Conservation (phyloP, 2,888 invertebrate species). For the Phyllotreta cruciferae region DNA sequence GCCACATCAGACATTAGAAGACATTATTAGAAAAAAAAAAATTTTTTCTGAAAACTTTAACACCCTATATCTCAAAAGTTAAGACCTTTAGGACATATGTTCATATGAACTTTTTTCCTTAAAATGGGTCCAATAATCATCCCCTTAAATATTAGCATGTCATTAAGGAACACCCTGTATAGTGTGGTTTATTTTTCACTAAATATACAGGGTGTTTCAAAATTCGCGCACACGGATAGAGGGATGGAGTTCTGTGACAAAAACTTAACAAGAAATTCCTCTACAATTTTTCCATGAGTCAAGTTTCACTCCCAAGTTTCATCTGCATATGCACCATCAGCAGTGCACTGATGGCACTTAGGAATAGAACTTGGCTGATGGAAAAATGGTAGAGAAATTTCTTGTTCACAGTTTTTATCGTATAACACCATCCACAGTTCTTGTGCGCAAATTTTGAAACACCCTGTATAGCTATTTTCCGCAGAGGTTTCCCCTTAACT, state of each 20-base stretch:
- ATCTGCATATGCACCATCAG: no score
- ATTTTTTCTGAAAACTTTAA: no score
- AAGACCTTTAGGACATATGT: no score
- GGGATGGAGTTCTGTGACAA: background rate
- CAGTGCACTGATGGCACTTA: background rate
- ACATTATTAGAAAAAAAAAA: no score
- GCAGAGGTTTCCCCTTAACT: no score
- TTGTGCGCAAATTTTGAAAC: background rate
- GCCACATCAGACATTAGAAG: no score
- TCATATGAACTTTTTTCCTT: no score
- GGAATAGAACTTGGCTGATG: background rate
- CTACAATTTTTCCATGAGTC: background rate
- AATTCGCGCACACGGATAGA: background rate
- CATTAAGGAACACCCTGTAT: no score
- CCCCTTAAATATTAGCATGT: no score
- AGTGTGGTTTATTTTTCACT: no score
- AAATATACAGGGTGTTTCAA: background rate
- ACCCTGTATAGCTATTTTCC: background rate
- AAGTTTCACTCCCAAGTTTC: background rate
- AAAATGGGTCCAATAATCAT: no score
- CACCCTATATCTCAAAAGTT: no score
- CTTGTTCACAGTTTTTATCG: background rate
- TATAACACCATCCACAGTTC: background rate
- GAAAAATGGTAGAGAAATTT: background rate
- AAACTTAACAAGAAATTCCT: background rate